phyloP scores from a whole-genome alignment of 1,140 invertebrate genomes.

The Argopecten irradians region DNA sequence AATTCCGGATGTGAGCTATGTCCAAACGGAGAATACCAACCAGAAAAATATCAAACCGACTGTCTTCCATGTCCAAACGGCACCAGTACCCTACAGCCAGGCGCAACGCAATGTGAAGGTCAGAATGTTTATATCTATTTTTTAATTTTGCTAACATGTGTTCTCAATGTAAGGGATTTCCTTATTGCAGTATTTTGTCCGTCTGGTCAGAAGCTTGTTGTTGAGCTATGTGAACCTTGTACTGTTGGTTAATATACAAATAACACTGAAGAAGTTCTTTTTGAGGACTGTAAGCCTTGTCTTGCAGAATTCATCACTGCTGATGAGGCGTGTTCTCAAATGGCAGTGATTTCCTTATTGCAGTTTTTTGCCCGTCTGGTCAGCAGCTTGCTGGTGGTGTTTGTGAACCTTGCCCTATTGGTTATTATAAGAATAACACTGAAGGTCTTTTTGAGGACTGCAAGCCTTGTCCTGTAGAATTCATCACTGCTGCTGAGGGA shows the following conservation, averaged over 20 bases:
- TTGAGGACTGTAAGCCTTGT: conserved; percentile 50
- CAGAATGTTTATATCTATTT: no score
- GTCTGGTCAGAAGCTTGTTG: conserved; percentile 47
- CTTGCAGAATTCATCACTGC: conserved; percentile 42
- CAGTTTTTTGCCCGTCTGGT: conserved; percentile 55
- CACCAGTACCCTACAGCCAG: neutral
- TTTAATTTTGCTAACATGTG: no score
- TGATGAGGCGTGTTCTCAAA: no score
- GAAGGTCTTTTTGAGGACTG: conserved; percentile 45
- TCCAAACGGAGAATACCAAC: neutral
- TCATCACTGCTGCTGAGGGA: conserved; percentile 44
- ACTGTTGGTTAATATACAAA: conserved; percentile 55
- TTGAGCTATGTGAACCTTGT: conserved; percentile 43
- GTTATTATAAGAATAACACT: conserved; percentile 55
- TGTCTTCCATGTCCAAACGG: neutral
- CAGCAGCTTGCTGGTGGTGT: conserved; percentile 42
- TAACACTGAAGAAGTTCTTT: conserved; percentile 33
- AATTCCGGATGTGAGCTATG: conserved; percentile 7
- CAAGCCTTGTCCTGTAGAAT: conserved; percentile 40
- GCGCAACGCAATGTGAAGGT: neutral
- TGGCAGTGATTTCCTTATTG: no score
- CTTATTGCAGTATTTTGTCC: neutral
- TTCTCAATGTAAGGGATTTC: no score
- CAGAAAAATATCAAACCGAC: neutral
- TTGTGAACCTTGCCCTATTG: conserved; percentile 49